phyloP scores from a whole-genome alignment of 2,888 invertebrate species.

The Conchocele bisecta region DNA sequence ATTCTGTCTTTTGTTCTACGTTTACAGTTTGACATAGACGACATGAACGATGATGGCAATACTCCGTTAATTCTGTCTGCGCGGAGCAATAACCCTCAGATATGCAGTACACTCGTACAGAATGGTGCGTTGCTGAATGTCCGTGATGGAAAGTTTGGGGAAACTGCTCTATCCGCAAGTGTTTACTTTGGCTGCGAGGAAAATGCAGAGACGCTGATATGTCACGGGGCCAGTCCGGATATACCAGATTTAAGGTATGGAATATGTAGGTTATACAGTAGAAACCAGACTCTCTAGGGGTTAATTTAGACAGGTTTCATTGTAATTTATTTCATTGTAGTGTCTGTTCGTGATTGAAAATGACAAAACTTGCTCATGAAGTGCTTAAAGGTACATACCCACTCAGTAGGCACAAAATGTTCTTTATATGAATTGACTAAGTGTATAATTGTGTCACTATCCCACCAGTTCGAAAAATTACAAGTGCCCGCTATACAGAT shows the following conservation, averaged over 20 bases:
- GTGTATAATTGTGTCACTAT: too few relatives aligned
- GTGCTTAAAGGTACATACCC: too few relatives aligned
- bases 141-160: conserved; percentile 61
- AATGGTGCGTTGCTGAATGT: conserved; percentile 62
- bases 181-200: conserved; percentile 68
- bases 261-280: too few relatives aligned
- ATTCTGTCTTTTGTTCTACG: conserved; percentile 53
- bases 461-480: too few relatives aligned
- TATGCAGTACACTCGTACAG: conserved; percentile 53
- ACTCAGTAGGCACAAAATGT: too few relatives aligned
- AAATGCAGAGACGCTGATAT: conserved; percentile 62
- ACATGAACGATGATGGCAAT: conserved; percentile 62
- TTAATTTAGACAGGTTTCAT: too few relatives aligned
- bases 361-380: too few relatives aligned
- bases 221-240: conserved; percentile 64
- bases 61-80: conserved; percentile 63
- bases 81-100: conserved; percentile 39
- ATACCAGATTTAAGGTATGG: conserved; percentile 65
- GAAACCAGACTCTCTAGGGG: too few relatives aligned
- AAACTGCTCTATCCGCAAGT: conserved; percentile 66
- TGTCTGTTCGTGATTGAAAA: too few relatives aligned
- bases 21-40: conserved; percentile 58
- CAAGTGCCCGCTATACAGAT: too few relatives aligned
- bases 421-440: too few relatives aligned
- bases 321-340: too few relatives aligned